Evolutionary conservation across 2,113 vertebrate species (phyloP).

Genomic region (Python bivittatus): DNA sequence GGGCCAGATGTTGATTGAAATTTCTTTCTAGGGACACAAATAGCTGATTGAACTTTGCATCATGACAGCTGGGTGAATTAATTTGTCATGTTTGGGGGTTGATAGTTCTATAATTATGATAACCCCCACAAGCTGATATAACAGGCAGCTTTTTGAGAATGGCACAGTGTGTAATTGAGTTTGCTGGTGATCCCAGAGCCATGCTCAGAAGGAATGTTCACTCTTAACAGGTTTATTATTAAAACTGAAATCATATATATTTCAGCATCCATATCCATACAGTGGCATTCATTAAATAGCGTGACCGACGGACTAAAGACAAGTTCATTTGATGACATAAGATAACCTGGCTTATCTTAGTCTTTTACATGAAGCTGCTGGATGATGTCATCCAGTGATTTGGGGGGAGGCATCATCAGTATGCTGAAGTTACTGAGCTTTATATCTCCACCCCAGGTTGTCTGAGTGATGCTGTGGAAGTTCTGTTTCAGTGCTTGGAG

Average conservation of each 20-base stretch:
- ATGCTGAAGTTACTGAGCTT: not conserved
- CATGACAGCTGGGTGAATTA: conserved; percentile 25
- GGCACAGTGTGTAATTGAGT: conserved; percentile 10
- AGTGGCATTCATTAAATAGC: not conserved
- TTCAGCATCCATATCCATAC: not conserved
- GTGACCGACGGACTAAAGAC: not conserved
- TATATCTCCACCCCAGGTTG: not conserved
- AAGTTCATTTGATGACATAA: not conserved
- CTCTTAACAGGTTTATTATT: conserved; percentile 2
- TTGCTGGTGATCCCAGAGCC: conserved; percentile 16
- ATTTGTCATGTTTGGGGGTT: conserved; percentile 32
- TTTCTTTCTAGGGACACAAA: conserved; percentile 29
- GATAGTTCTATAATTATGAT: conserved; percentile 35
- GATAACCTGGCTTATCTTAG: not conserved
- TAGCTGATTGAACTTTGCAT: conserved; percentile 38
- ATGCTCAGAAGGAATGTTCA: conserved; percentile 7
- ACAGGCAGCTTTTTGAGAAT: not conserved
- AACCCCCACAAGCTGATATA: conserved; percentile 18
- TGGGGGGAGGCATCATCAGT: not conserved
- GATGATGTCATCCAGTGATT: not conserved
- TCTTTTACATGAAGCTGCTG: not conserved
- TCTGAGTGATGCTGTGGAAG: not conserved
- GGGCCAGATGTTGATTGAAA: conserved; percentile 20
- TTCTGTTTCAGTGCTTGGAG: not conserved
- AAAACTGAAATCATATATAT: conserved; percentile 5